Evolutionary conservation across 2,888 invertebrate genomes (phyloP).

Genomic region (Acleris sparsana): DNA sequence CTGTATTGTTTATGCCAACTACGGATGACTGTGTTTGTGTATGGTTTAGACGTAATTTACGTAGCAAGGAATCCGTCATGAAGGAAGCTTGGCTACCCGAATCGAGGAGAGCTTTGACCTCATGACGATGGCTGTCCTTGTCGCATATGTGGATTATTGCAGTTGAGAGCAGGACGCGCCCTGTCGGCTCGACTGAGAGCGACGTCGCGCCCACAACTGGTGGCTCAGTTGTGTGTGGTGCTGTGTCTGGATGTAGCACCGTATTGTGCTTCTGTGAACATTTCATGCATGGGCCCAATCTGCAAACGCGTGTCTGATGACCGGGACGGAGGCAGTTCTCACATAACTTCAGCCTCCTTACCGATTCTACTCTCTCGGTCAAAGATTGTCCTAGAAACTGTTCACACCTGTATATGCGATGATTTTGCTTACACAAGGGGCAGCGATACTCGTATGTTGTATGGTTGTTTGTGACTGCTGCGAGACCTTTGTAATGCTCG

Average conservation of each 20-base stretch:
- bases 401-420: neutral
- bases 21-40: conserved; percentile 17
- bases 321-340: conserved; percentile 13
- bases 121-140: conserved; percentile 19
- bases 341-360: conserved; percentile 8
- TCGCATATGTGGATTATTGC: conserved; percentile 18
- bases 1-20: neutral
- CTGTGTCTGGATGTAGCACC: conserved; percentile 12
- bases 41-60: conserved; percentile 15
- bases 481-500: too few relatives aligned
- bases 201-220: conserved; percentile 16
- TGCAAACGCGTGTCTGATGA: conserved; percentile 17
- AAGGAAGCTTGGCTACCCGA: conserved; percentile 11
- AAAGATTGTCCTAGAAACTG: too few relatives aligned
- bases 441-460: conserved; percentile 11
- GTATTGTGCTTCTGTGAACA: conserved; percentile 19
- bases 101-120: conserved; percentile 14
- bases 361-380: conserved; percentile 3
- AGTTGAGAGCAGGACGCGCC: conserved; percentile 13
- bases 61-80: conserved; percentile 23
- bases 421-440: conserved; percentile 19
- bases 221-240: neutral
- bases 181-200: conserved; percentile 17
- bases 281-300: conserved; percentile 24
- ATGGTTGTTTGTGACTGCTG: neutral